Conservation (phyloP, 2,797 vertebrate species). For the Acrocephalus scirpaceus region DNA sequence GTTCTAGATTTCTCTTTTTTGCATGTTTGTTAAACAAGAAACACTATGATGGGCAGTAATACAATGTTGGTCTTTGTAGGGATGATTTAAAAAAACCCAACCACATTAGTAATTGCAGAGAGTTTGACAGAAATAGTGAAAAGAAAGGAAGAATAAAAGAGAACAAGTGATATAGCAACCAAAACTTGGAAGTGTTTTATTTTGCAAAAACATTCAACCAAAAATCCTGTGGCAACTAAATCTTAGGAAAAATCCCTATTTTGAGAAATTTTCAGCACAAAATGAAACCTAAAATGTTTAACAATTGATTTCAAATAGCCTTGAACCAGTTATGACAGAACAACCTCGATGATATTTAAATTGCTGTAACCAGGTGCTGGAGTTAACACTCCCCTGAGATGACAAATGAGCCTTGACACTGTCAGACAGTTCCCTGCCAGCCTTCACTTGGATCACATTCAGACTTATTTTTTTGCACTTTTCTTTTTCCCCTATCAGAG, state of each 20-base stretch:
- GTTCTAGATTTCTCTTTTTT: background rate
- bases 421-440: background rate
- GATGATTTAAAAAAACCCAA: background rate
- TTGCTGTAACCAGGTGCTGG: background rate
- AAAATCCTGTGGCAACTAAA: background rate
- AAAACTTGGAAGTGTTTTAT: background rate
- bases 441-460: background rate
- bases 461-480: background rate
- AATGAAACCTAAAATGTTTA: background rate
- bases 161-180: background rate
- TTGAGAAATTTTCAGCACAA: background rate
- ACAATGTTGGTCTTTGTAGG: background rate
- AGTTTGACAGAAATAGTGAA: background rate
- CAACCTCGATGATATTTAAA: conserved; percentile 14
- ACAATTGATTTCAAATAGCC: conserved; percentile 20
- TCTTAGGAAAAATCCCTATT: background rate
- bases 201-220: background rate
- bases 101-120: background rate
- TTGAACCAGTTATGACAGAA: conserved; percentile 1
- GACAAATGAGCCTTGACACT: background rate
- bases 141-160: background rate
- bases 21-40: background rate
- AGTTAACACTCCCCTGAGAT: background rate
- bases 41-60: background rate
- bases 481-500: background rate